Conservation (phyloP, 2,113 vertebrate genomes). For the Atherinomorus stipes region DNA sequence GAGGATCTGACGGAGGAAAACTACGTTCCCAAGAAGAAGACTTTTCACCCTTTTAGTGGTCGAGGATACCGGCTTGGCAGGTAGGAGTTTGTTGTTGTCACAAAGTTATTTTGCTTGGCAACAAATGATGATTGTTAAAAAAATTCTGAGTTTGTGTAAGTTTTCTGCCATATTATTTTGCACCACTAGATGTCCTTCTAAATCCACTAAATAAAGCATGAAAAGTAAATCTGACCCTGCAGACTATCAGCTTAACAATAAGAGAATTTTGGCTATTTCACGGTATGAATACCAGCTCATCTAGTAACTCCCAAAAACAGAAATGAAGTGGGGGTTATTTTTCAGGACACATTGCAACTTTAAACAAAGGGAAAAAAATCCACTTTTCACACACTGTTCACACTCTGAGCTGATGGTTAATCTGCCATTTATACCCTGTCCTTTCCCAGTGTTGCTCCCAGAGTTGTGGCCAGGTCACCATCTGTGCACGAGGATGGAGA, state of each 20-base stretch:
- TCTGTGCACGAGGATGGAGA: slow-evolving; percentile 84
- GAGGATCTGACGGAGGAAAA: slow-evolving; percentile 92
- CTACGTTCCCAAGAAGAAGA: slow-evolving; percentile 86
- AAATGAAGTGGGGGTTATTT: neutral
- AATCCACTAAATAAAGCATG: slow-evolving; percentile 29
- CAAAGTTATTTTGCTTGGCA: too few species aligned
- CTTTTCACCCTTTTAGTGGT: slow-evolving; percentile 93
- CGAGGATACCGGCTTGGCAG: slow-evolving; percentile 93
- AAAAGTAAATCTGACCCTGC: neutral
- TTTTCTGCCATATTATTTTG: neutral
- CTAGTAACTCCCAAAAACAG: neutral
- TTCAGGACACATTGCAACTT: neutral
- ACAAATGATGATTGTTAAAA: too few species aligned
- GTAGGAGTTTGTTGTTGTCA: slow-evolving; percentile 71
- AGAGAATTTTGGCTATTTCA: neutral
- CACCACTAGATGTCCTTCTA: slow-evolving; percentile 78
- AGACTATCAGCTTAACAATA: neutral
- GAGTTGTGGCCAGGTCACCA: slow-evolving; percentile 88
- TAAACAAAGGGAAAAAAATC: neutral
- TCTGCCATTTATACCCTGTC: slow-evolving; percentile 38
- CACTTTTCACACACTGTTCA: neutral
- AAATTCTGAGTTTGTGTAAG: too few species aligned
- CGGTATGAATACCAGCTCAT: slow-evolving; percentile 1
- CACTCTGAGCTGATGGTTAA: slow-evolving; percentile 16
- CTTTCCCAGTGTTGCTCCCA: slow-evolving; percentile 88